Base-by-base conservation (phyloP, 2,888 invertebrate genomes). In the Luperina nickerlii region DNA sequence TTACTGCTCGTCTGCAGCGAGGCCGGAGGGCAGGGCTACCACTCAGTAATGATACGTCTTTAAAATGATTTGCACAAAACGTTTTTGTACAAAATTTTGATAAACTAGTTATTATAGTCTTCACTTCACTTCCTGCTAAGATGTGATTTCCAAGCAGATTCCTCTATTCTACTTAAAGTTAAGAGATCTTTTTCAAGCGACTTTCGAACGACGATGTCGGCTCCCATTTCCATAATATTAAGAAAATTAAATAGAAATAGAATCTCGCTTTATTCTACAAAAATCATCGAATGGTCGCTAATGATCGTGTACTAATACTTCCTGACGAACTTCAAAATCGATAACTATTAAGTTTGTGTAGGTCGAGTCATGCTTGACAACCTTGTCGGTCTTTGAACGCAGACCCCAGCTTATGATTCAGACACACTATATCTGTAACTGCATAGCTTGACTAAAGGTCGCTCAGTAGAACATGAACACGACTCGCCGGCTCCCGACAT, bases 321-420 rank as follows among this genome's bases (percentile, higher is more conserved):
- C 27, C 32, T 32, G 20, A 54, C 24, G 32, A 24, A 32, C 32
- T 32, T 9, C 18, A 54, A 71, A 71, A 18, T 76, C n/a, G 8
- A n/a, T 76, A 75, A 9, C 27, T 54, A 51, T 62, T 24, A 2
- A 51, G 54, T 27, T 63, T 1, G 18, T 13, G 4, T 75, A 20
- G 1, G 15, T 63, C 11, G 20, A 73, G 18, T 15, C 48, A 27
- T 20, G 20, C 38, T 66, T 24, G 66, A 32, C 51, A 75, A 75
- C 79, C 66, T 82, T 82, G 82, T 80, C 82, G 79, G 76, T 75
- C 60, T 60, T 76, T 76, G 76, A 67, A 75, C 66, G 82, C 79
- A 32, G 60, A 51, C 82, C 38, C 27, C 27, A 60, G n/a, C 42
- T 20, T 82, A 42, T n/a, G 27, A 48, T 20, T n/a, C 38, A 42